These are phyloP conservation scores for Chrysolina oricalcia DNA, from an alignment of 2,888 invertebrate genomes.

Conservation along the genomic window DNA sequence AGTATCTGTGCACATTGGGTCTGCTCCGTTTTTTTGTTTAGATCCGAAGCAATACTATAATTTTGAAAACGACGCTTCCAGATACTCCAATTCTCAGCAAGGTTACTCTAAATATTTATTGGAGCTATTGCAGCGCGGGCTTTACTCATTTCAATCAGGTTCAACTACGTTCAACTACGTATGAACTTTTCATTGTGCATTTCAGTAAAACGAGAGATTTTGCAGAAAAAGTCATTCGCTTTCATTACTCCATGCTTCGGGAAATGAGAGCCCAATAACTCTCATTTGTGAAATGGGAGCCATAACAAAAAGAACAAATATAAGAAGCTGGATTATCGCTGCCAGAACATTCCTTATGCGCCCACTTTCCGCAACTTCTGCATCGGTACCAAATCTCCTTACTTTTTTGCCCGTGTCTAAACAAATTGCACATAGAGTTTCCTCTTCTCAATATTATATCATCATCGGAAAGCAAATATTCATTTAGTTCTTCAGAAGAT, in stretches of 20 bases:
- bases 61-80: slow-evolving; percentile 51
- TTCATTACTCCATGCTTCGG: no score
- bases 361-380: neutral
- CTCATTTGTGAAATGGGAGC: no score
- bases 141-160: slow-evolving; percentile 15
- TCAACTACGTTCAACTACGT: no score
- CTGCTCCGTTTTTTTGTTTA: slow-evolving; percentile 51
- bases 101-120: slow-evolving; percentile 43
- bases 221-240: no score
- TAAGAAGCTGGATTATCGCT: no score
- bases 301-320: no score
- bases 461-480: no score
- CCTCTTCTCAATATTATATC: neutral
- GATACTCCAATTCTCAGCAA: slow-evolving; percentile 55
- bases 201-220: no score
- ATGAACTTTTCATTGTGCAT: no score
- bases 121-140: slow-evolving; percentile 21
- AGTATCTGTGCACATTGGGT: slow-evolving; percentile 55
- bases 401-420: neutral
- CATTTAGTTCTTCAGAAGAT: no score
- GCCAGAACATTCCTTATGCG: neutral
- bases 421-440: neutral
- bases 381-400: neutral
- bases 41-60: slow-evolving; percentile 52
- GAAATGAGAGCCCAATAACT: no score